Evolutionary conservation across 1,140 invertebrate genomes (phyloP).

Genomic region (Dendroctonus valens): DNA sequence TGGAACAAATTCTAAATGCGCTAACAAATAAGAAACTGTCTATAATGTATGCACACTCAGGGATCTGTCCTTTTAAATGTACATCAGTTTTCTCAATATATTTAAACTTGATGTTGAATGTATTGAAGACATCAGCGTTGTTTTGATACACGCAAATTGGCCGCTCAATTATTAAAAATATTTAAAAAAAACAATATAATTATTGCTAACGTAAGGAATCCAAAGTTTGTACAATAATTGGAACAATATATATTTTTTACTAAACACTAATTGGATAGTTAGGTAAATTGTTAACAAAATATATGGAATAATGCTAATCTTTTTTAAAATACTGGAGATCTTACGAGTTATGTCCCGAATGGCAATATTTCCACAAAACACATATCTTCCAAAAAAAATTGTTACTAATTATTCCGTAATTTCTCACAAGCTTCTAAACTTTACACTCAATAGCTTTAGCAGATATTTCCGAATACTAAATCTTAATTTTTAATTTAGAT

Average conservation of each 20-base stretch:
- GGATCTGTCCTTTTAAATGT: constrained; percentile 21
- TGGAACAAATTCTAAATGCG: constrained; percentile 19
- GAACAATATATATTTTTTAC: constrained; percentile 23
- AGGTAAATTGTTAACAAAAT: constrained; percentile 3
- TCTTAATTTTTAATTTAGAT: constrained; percentile 1
- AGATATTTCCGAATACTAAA: background rate
- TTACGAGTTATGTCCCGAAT: constrained; percentile 4
- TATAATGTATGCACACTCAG: constrained; percentile 21
- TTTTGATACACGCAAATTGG: background rate
- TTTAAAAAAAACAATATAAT: constrained; percentile 1
- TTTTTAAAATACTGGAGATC: background rate
- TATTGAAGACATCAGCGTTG: constrained; percentile 4
- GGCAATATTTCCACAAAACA: constrained; percentile 16
- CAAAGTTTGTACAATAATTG: constrained; percentile 31
- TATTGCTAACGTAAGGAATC: constrained; percentile 16
- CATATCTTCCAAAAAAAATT: constrained; percentile 21
- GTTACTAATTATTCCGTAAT: constrained; percentile 6
- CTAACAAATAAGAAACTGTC: constrained; percentile 13
- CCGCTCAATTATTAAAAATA: constrained; percentile 24
- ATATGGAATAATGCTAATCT: background rate
- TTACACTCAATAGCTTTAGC: constrained; percentile 18
- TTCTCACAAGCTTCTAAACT: constrained; percentile 21
- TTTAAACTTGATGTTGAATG: background rate
- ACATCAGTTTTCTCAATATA: constrained; percentile 12
- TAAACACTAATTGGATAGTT: background rate